phyloP scores from a whole-genome alignment of 2,113 vertebrate genomes.

The Ochotona princeps region DNA sequence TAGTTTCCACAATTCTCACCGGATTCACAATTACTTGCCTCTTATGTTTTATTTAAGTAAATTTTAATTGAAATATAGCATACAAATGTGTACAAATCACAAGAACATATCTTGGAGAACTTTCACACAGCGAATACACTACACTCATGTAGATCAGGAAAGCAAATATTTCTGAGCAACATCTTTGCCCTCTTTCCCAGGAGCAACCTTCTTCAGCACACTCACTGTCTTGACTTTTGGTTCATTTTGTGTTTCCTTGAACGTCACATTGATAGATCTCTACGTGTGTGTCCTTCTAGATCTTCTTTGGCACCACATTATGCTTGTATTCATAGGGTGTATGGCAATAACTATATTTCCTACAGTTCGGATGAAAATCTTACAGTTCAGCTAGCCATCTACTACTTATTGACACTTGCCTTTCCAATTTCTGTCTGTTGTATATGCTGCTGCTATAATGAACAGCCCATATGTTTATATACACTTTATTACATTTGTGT shows the following conservation, averaged over 20 bases:
- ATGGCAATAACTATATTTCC: neutral
- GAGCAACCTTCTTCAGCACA: neutral
- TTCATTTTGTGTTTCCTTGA: neutral
- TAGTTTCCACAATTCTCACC: neutral
- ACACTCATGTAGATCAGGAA: neutral
- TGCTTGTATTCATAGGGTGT: neutral
- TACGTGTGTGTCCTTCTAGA: neutral
- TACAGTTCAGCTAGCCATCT: neutral
- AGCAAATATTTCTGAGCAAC: neutral
- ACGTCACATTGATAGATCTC: neutral
- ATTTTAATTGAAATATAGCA: neutral
- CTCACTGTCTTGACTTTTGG: neutral
- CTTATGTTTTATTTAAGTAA: neutral
- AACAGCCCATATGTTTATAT: neutral
- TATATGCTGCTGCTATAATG: neutral
- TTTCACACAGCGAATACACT: neutral
- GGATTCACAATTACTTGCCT: neutral
- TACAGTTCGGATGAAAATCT: neutral
- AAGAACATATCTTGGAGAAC: neutral
- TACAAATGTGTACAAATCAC: neutral
- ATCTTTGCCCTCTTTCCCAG: neutral
- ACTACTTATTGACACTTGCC: neutral
- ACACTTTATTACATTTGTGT: neutral
- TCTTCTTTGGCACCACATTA: neutral
- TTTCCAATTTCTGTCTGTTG: neutral